Conservation (phyloP, 2,797 vertebrate genomes). For the Cuculus canorus region DNA sequence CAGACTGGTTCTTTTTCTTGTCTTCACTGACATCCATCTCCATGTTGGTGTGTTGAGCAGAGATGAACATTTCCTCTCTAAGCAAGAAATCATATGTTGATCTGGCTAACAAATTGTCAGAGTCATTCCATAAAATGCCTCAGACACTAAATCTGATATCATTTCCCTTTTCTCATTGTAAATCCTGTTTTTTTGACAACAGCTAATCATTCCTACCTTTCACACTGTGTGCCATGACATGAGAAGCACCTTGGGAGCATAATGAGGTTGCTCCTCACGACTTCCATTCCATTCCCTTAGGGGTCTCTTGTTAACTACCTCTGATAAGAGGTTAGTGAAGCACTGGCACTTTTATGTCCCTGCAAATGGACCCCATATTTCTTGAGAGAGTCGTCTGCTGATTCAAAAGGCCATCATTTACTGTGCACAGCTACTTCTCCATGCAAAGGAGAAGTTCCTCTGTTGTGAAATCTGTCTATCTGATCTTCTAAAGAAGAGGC, state of each 20-base stretch:
- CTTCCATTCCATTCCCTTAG: not conserved
- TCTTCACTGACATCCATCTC: not conserved
- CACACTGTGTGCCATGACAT: rapidly evolving
- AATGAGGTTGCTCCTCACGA: not conserved
- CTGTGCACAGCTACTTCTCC: not conserved
- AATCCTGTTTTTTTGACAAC: not conserved
- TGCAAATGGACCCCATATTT: not conserved
- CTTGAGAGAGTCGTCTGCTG: not conserved
- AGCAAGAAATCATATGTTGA: not conserved
- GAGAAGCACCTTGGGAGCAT: not conserved
- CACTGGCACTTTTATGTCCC: not conserved
- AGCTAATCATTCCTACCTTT: not conserved
- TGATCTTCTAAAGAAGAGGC: not conserved
- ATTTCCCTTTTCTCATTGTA: not conserved
- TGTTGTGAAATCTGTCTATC: conserved; percentile 42
- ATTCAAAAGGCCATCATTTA: not conserved
- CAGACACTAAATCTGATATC: conserved; percentile 15
- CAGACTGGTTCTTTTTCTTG: not conserved
- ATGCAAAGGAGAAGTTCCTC: conserved; percentile 19
- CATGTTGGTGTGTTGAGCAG: rapidly evolving
- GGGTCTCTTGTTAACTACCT: not conserved
- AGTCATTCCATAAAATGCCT: not conserved
- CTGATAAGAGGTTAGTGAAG: not conserved
- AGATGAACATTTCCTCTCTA: conserved; percentile 2
- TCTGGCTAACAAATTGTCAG: conserved; percentile 14